Conservation (phyloP, 2,113 vertebrate genomes). For the Centropus unirufus region DNA sequence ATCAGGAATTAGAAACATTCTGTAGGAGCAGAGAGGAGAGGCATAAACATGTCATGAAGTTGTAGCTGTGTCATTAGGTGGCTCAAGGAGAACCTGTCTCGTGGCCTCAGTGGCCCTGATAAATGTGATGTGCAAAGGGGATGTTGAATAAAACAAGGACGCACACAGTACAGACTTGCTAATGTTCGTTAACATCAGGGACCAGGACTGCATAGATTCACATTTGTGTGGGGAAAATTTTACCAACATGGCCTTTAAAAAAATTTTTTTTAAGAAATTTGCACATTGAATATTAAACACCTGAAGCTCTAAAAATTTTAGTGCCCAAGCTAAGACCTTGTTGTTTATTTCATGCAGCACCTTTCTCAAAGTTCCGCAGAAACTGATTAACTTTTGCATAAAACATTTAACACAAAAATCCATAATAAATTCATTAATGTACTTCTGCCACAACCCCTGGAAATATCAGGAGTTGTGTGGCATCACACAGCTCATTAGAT, state of each 20-base stretch:
- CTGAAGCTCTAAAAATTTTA: neutral
- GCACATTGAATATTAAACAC: slow-evolving; percentile 65
- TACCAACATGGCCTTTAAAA: slow-evolving; percentile 63
- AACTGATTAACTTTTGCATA: slow-evolving; percentile 71
- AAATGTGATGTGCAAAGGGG: neutral
- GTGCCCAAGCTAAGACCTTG: neutral
- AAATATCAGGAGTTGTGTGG: slow-evolving; percentile 26
- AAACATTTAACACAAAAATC: slow-evolving; percentile 62
- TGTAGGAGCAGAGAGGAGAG: neutral
- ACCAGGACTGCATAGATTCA: slow-evolving; percentile 7
- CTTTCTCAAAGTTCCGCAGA: slow-evolving; percentile 47
- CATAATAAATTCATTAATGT: slow-evolving; percentile 65
- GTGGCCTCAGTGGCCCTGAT: neutral
- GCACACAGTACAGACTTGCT: neutral
- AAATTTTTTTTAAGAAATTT: neutral
- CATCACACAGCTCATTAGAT: slow-evolving; percentile 29
- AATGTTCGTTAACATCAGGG: slow-evolving; percentile 67
- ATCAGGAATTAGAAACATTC: neutral
- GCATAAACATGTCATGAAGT: neutral
- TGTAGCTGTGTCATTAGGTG: neutral
- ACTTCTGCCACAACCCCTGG: slow-evolving; percentile 36
- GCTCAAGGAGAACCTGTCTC: slow-evolving; percentile 27
- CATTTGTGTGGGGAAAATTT: slow-evolving; percentile 51
- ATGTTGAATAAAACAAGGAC: neutral
- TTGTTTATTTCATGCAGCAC: slow-evolving; percentile 61